These are phyloP conservation scores for Melikaiella ostensackeni DNA, from an alignment of 2,888 invertebrate genomes.

Conservation along the genomic window DNA sequence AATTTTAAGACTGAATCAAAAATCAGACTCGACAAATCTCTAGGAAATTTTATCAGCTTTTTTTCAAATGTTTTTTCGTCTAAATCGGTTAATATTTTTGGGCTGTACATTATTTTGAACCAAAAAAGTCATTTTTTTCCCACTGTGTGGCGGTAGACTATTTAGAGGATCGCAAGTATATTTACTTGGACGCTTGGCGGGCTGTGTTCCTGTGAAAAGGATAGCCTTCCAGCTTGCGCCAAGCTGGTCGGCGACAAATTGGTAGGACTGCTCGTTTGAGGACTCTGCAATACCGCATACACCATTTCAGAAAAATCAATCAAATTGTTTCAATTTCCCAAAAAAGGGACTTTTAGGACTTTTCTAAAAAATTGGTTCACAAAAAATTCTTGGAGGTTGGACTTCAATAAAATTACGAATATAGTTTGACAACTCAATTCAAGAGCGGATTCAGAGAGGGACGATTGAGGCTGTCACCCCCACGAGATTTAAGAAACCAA, in stretches of 20 bases:
- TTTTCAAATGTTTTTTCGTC: no score
- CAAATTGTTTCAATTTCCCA: background rate
- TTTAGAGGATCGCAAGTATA: constrained; percentile 67
- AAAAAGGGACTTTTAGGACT: background rate
- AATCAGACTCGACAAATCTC: no score
- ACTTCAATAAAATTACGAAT: background rate
- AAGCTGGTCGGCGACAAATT: constrained; percentile 85
- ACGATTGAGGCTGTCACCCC: no score
- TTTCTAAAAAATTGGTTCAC: background rate
- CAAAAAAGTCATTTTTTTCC: no score
- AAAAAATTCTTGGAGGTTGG: background rate
- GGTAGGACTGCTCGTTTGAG: constrained; percentile 84
- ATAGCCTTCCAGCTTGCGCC: constrained; percentile 78
- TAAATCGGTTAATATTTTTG: no score
- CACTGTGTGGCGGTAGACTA: constrained; percentile 47
- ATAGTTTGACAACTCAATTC: background rate
- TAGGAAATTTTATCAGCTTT: no score
- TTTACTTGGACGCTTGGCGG: constrained; percentile 76
- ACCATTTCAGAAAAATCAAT: constrained; percentile 58
- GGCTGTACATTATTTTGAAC: no score
- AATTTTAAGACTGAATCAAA: no score
- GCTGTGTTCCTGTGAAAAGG: constrained; percentile 76
- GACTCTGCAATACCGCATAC: constrained; percentile 80
- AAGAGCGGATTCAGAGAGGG: no score
- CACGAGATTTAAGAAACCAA: no score